A percentile compares a stretch with the other conserved stretches of the same genome.
Evolutionary conservation across 2,797 vertebrate genomes (phyloP).

Genomic region (Lateolabrax maculatus): DNA sequence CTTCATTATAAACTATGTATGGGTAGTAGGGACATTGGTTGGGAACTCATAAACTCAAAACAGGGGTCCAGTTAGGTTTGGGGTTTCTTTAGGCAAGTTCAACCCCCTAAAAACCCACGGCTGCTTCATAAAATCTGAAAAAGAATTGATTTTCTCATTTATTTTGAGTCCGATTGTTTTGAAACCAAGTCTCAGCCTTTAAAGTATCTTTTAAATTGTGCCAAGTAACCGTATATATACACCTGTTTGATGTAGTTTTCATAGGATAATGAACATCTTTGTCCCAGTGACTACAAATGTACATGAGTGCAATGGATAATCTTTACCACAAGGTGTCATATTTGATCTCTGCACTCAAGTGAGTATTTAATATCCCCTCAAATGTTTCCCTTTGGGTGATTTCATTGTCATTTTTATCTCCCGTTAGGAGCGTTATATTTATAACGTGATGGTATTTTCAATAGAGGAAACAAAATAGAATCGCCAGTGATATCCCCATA

Average conservation of each 20-base stretch:
- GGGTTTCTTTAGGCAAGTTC: background rate
- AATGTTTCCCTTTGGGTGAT: background rate
- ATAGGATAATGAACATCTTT: slow-evolving; percentile 13
- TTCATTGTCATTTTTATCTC: background rate
- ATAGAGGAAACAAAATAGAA: background rate
- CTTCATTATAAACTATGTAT: background rate
- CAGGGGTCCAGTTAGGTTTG: background rate
- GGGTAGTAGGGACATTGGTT: background rate
- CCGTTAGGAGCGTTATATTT: background rate
- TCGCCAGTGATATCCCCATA: background rate
- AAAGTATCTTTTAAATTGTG: background rate
- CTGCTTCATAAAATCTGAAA: background rate
- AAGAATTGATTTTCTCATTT: background rate
- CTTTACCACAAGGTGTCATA: slow-evolving; percentile 80
- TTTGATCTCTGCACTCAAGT: slow-evolving; percentile 36
- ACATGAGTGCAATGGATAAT: slow-evolving; percentile 50
- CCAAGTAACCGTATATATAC: background rate
- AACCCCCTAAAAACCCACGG: background rate
- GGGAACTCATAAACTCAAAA: background rate
- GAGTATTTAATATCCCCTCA: background rate
- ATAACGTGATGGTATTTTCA: background rate
- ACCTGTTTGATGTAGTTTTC: slow-evolving; percentile 13
- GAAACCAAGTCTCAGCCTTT: background rate
- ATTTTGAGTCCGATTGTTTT: background rate
- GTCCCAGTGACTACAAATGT: background rate